Evolutionary conservation across 2,113 vertebrate genomes (phyloP), one percentile per base, ranked within the genome.

Genomic region (Pardalotus punctatus): DNA sequence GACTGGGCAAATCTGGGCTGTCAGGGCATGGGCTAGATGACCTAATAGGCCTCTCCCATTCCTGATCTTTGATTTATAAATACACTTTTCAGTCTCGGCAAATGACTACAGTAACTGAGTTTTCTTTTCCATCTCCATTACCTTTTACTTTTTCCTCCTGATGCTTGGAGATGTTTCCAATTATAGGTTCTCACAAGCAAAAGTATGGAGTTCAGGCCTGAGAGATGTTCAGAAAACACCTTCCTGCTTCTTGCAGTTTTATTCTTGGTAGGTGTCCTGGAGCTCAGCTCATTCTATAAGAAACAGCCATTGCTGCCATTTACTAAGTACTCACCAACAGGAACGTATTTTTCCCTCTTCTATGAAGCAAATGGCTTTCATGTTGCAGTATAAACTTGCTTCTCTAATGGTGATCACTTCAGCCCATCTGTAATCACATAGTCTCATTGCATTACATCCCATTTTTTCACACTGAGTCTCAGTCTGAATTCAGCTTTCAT

Each of bases 221-320:
- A 79, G 81, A 95, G 94, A 87, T 74, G 82, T 60, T 95, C 82
- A 80, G 90, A 93, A 95, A 94, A 90, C 79, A 85, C 66, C 72
- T 94, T 85, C 47, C 78, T 66, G 57, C 4, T 0, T 64, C 66
- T 72, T 82, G 62, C 42, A 31, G 54, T 95, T 95, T 96, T 80
- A 88, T 57, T 92, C 51, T 81, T 57, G 35, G 33, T 23, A 25
- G 50, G 54, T 13, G 90, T 80, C 65, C 31, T 60, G 31, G 58
- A 67, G 47, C 35, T 81, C 19, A 0, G 29, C 85, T 80, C 19
- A n/a, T 71, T 92, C 31, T 0, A 24, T 5, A 6, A 83, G 91
- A 71, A 95, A 72, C 40, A 92, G 50, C 47, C 48, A 65, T 33
- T 81, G 50, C 57, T 81, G 57, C 38, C 28, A 47, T 67, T 94